These are phyloP conservation scores for Galeruca laticollis DNA, from an alignment of 2,888 invertebrate genomes.

Conservation along the genomic window DNA sequence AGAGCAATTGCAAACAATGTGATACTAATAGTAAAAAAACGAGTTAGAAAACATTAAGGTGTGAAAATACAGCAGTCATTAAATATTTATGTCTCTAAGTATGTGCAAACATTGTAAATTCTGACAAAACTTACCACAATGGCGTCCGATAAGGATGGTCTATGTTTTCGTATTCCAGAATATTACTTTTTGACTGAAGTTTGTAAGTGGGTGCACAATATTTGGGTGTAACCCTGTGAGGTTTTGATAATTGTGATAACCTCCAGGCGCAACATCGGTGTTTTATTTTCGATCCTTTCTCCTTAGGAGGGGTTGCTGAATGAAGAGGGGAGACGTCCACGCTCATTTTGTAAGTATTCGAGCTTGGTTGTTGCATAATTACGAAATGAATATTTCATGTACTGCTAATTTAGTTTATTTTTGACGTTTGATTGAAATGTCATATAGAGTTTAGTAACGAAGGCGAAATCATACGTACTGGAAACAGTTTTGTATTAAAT, in stretches of 20 bases:
- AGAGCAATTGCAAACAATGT: no score
- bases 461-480: neutral
- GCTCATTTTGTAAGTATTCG: conserved; percentile 11
- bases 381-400: neutral
- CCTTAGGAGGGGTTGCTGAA: neutral
- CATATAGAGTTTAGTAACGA: neutral
- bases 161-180: neutral
- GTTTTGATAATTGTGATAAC: neutral
- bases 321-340: neutral
- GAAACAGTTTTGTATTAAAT: no score
- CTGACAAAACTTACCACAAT: neutral
- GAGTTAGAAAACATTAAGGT: no score
- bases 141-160: neutral
- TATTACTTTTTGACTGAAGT: neutral
- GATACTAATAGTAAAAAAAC: no score
- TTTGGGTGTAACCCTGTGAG: neutral
- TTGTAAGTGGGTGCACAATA: neutral
- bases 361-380: neutral
- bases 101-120: no score
- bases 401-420: neutral
- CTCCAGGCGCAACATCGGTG: neutral
- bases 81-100: no score
- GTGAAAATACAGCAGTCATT: no score
- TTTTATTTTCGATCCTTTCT: neutral
- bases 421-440: neutral